Evolutionary conservation across 2,797 vertebrate genomes (phyloP), one percentile per base, ranked within the genome.

Genomic region (Galagoides demidoff): DNA sequence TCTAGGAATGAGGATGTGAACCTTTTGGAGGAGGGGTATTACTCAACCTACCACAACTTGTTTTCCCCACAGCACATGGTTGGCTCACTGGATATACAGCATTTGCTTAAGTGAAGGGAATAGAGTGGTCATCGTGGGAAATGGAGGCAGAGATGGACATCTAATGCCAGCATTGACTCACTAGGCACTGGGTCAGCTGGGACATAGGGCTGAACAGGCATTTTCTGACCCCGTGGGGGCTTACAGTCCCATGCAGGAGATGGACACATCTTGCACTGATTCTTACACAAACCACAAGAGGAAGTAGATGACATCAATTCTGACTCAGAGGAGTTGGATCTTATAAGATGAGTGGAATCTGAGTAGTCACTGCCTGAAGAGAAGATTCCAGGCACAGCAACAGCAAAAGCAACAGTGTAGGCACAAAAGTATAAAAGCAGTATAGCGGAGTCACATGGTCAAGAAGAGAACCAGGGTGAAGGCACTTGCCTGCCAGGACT

Each of bases 291-390:
- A 85, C 74, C 94, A 89, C 88, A 31, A 7, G 25, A 77, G 94
- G 87, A 96, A 92, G 77, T 85, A 13, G 76, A 71, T 86, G 79
- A 93, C 85, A 49, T 91, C 71, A 43, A 13, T 86, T 78, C 83
- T 96, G 93, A 97, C 66, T 97, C 90, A 74, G 70, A 92, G 76
- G 76, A 85, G 79, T 63, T 74, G 93, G 61, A 43, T 96, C 87
- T 81, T 82, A 55, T 73, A 84, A 57, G 43, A 92, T 90, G 90
- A 93, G 31, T 94, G 77, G 85, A 90, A 83, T 82, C 70, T 74
- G 71, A 95, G 64, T 49, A 52, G n/a, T 37, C 55, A 81, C 52
- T 77, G 78, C 45, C 76, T 66, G 25, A 89, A 87, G 74, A 81
- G 64, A 84, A 92, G 79, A 34, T 52, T 92, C 20, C 89, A 94